Base-by-base conservation (phyloP, 2,888 invertebrate species). In the Coelopa pilipes region DNA sequence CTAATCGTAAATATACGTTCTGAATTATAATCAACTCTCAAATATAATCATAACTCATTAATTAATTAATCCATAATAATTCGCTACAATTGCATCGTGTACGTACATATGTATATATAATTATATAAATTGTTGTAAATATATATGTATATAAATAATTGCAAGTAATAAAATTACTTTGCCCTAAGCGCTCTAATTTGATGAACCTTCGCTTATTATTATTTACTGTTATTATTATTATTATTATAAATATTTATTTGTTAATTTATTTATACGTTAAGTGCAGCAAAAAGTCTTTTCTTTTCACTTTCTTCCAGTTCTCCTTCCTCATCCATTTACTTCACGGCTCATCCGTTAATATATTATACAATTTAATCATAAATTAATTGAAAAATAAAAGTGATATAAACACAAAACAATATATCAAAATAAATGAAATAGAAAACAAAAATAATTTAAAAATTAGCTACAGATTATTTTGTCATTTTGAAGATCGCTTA, bases 101-200 rank as follows among this genome's bases (percentile, higher is more conserved):
- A 47, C 19, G 17, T 21, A n/a, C 55, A 55, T 59, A 46, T 50
- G 9, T 71, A 70, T 12, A 75, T 66, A 65, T 74, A 21, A 46
- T 69, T 72, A 72, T 60, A 68, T 70, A 62, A 72, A 65, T 57
- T 21, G 59, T 62, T 70, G 53, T 70, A 50, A 50, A 66, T 66
- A 59, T 45, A 59, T 70, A 47, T 45, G 53, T 53, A 50, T 69
- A 46, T 45, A 47, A 49, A 59, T 63, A 76, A 66, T 55, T 74
- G 74, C 49, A 79, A 75, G 75, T 67, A 34, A 57, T 12, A 57
- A 57, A 57, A 57, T 17, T 17, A 57, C n/a, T 19, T 19, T 1
- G 21, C 57, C 21, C n/a, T 57, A 57, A 57, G 5, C 19, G 21
- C 17, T 57, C 11, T 57, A 19, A n/a, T 9, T 53, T 53, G 15